phyloP scores from a whole-genome alignment of 2,113 vertebrate species.

The Odocoileus virginianus region DNA sequence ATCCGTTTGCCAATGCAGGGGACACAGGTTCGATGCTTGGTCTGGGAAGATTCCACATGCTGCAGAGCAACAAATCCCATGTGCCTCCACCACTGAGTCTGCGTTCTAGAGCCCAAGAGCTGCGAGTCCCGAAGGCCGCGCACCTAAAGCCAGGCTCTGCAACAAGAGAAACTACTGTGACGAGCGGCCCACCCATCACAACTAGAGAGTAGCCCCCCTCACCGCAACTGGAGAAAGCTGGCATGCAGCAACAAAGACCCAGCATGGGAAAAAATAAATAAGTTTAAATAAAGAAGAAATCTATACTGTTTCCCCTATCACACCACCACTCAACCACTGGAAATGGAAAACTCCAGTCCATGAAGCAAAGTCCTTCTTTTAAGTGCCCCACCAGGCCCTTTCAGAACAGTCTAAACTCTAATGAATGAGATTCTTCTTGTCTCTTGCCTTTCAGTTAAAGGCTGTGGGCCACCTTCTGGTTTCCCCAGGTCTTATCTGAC shows the following conservation, averaged over 20 bases:
- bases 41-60: background rate
- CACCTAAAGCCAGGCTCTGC: background rate
- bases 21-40: accelerated
- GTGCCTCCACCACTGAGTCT: background rate
- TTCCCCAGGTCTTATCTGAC: background rate
- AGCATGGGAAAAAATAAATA: background rate
- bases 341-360: background rate
- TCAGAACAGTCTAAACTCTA: background rate
- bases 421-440: background rate
- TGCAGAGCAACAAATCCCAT: background rate
- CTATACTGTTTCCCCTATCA: background rate
- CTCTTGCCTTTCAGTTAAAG: background rate
- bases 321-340: background rate
- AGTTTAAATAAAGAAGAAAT: background rate
- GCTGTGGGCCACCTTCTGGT: background rate
- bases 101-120: background rate
- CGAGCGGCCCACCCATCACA: background rate
- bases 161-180: background rate
- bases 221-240: background rate
- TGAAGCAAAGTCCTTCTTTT: conserved; percentile 5
- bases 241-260: background rate
- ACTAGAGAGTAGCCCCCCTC: background rate
- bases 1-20: background rate
- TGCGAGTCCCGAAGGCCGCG: accelerated
- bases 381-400: background rate